These are phyloP conservation scores for Acronicta psi DNA, from an alignment of 2,888 invertebrate species.

Conservation along the genomic window DNA sequence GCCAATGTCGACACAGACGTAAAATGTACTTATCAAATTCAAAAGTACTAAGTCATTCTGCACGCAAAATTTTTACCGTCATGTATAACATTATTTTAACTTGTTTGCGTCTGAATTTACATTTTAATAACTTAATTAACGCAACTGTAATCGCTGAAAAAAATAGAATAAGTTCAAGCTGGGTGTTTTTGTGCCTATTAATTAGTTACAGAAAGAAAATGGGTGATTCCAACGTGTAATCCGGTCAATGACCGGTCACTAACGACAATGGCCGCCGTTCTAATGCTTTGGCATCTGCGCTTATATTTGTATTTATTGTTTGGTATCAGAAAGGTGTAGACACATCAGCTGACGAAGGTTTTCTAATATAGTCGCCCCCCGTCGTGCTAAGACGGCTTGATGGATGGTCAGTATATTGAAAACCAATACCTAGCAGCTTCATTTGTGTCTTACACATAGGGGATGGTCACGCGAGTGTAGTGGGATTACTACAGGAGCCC, in stretches of 20 bases:
- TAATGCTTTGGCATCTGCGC: constrained; percentile 46
- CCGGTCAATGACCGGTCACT: constrained; percentile 42
- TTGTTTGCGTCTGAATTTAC: constrained; percentile 26
- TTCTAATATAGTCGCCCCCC: constrained; percentile 87
- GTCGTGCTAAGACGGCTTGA: constrained; percentile 82
- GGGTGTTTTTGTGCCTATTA: constrained; percentile 16
- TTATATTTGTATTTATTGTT: constrained; percentile 26
- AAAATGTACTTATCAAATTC: constrained; percentile 15
- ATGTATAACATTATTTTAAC: constrained; percentile 14
- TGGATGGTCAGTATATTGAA: constrained; percentile 87
- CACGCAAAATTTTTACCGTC: constrained; percentile 14
- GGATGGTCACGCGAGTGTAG: constrained; percentile 79
- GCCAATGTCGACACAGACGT: constrained; percentile 7
- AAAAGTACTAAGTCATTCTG: constrained; percentile 32
- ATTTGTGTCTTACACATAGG: constrained; percentile 66
- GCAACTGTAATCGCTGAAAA: constrained; percentile 24
- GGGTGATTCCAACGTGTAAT: constrained; percentile 7
- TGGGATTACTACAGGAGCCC: constrained; percentile 68
- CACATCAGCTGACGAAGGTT: constrained; percentile 79
- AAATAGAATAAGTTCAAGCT: constrained; percentile 9
- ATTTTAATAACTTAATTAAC: constrained; percentile 55
- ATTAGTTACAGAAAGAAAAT: constrained; percentile 24
- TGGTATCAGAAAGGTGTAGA: constrained; percentile 57
- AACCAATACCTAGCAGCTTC: constrained; percentile 80
- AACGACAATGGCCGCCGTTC: constrained; percentile 27